These are phyloP conservation scores for Emydura subglobosa DNA, from an alignment of 2,113 vertebrate genomes.

Conservation along the genomic window DNA sequence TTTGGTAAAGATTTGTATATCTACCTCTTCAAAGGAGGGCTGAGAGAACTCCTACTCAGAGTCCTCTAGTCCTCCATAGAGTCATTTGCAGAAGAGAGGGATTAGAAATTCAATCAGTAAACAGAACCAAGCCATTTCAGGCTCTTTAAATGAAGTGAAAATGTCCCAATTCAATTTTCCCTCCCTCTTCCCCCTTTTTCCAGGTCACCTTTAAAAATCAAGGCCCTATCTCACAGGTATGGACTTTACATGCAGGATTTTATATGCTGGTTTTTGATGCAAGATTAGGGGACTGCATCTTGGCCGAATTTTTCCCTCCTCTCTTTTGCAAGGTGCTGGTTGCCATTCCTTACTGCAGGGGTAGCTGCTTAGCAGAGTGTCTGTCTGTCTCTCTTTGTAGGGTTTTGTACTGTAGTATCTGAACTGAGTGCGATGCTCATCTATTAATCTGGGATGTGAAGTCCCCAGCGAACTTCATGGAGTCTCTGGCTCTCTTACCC, in stretches of 20 bases:
- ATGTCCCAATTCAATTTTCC: too few relatives aligned
- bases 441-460: too few relatives aligned
- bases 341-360: not conserved
- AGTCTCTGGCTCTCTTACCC: not conserved
- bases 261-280: not conserved
- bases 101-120: not conserved
- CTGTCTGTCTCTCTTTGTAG: not conserved
- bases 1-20: not conserved
- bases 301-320: not conserved
- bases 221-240: not conserved
- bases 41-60: not conserved
- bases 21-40: not conserved
- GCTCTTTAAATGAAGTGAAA: too few relatives aligned
- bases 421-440: not conserved
- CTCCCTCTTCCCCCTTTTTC: too few relatives aligned
- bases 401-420: not conserved
- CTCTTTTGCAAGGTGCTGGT: not conserved
- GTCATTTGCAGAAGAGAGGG: not conserved
- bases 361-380: not conserved
- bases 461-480: not conserved
- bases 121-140: not conserved
- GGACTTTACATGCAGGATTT: not conserved
- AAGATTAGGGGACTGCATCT: not conserved
- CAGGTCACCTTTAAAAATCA: too few relatives aligned
- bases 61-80: not conserved